A percentile compares a stretch with the other conserved stretches of the same genome.
These are phyloP conservation scores for Oophaga pumilio DNA, from an alignment of 2,113 vertebrate genomes.

Conservation along the genomic window DNA sequence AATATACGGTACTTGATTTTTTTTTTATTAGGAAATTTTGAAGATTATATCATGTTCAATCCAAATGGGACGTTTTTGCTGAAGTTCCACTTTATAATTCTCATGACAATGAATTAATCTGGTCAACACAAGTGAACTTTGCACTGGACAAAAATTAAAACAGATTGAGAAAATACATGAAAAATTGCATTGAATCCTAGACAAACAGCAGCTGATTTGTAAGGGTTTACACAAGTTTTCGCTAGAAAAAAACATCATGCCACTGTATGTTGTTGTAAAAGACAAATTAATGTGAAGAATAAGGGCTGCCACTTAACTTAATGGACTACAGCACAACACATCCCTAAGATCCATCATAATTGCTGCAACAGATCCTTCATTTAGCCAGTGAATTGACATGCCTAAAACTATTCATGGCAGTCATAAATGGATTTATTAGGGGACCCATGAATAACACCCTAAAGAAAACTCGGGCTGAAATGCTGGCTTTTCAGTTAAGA, in stretches of 20 bases:
- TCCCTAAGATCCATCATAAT: slow-evolving; percentile 1
- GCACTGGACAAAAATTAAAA: neutral
- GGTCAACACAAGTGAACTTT: neutral
- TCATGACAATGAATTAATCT: neutral
- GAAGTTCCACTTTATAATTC: neutral
- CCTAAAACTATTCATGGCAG: neutral
- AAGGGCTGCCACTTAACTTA: neutral
- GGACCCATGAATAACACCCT: slow-evolving; percentile 3
- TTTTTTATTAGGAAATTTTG: neutral
- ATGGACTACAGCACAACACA: neutral
- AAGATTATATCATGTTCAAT: neutral
- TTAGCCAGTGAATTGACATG: neutral
- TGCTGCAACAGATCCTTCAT: slow-evolving; percentile 14
- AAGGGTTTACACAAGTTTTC: neutral
- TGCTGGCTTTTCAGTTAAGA: slow-evolving; percentile 10
- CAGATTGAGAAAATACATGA: neutral
- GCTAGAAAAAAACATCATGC: neutral
- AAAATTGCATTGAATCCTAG: neutral
- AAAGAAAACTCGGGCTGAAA: neutral
- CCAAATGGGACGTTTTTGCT: neutral
- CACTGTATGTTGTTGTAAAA: neutral
- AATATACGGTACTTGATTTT: neutral
- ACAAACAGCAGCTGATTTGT: neutral
- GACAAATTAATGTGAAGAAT: slow-evolving; percentile 10
- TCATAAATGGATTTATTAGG: slow-evolving; percentile 19